These are phyloP conservation scores for Melangyna quadrimaculata DNA, from an alignment of 2,888 invertebrate species.

Conservation along the genomic window DNA sequence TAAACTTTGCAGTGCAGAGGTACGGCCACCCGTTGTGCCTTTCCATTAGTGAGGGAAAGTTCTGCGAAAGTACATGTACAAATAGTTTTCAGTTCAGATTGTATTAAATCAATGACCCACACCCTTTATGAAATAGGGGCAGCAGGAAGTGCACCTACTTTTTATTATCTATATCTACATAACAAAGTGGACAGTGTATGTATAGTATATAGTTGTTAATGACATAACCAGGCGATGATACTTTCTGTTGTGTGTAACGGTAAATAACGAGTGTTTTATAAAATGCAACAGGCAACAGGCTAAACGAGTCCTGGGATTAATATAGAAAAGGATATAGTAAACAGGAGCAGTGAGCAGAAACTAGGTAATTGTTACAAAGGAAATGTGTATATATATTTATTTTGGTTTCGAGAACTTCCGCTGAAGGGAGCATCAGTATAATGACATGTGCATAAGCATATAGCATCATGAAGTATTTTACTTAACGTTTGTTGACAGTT, in stretches of 20 bases:
- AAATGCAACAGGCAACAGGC: slow-evolving; percentile 39
- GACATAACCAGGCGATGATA: slow-evolving; percentile 35
- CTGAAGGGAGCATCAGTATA: neutral
- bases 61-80: neutral
- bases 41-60: neutral
- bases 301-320: slow-evolving; percentile 2
- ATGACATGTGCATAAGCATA: slow-evolving; percentile 9
- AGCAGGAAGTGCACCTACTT: neutral
- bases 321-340: slow-evolving; percentile 23
- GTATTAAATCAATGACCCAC: neutral
- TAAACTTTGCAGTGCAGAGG: neutral
- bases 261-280: slow-evolving; percentile 49
- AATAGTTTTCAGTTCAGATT: neutral
- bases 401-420: slow-evolving; percentile 1
- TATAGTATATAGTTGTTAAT: too few species aligned
- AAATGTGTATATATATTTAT: slow-evolving; percentile 23
- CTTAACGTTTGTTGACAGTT: neutral
- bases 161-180: slow-evolving; percentile 16
- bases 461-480: neutral
- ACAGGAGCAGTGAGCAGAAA: neutral
- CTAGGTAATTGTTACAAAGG: slow-evolving; percentile 50
- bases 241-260: slow-evolving; percentile 44
- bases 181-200: neutral
- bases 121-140: neutral
- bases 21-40: neutral